These are phyloP conservation scores for Enteromius fasciolatus DNA, from an alignment of 2,797 vertebrate species.

Conservation along the genomic window DNA sequence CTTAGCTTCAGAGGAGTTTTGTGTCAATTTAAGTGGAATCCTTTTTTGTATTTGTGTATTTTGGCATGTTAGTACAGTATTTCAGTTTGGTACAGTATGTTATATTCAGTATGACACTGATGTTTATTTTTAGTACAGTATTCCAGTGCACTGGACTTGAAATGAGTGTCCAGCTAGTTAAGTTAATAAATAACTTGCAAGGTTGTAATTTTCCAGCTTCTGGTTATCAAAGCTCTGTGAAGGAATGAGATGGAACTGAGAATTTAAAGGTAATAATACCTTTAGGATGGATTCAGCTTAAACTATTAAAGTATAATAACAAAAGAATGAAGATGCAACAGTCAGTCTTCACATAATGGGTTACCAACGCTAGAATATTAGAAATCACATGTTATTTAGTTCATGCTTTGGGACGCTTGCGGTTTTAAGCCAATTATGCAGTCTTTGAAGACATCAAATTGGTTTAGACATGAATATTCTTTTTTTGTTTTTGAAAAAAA, in stretches of 20 bases:
- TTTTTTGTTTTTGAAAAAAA: background rate
- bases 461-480: background rate
- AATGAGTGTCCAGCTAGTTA: background rate
- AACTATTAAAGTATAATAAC: background rate
- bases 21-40: background rate
- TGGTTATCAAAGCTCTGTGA: background rate
- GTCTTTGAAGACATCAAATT: background rate
- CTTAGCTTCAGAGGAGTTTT: background rate
- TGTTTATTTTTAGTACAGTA: background rate
- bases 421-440: background rate
- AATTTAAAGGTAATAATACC: background rate
- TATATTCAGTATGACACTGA: background rate
- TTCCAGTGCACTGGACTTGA: background rate
- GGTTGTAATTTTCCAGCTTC: background rate
- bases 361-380: slow-evolving; percentile 1
- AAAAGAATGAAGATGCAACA: background rate
- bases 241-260: background rate
- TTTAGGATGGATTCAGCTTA: background rate
- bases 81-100: background rate
- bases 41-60: background rate
- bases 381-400: background rate
- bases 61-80: background rate
- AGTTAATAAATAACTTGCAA: slow-evolving; percentile 21
- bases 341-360: background rate
- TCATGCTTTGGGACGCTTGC: background rate